Evolutionary conservation across 2,888 invertebrate genomes (phyloP).

Genomic region (Lepeophtheirus nordmannii): DNA sequence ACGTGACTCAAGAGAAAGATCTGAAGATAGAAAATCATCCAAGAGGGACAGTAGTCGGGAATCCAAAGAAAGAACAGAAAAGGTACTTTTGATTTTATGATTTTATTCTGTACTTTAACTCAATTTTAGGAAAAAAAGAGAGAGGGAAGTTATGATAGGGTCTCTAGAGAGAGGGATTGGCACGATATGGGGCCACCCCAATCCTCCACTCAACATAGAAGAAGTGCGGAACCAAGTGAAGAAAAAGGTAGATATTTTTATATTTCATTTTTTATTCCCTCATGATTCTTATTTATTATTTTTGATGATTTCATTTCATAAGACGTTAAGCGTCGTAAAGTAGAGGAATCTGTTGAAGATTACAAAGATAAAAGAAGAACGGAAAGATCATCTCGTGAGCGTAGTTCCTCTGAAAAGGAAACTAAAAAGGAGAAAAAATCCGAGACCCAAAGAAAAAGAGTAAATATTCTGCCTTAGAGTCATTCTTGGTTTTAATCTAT

Average conservation of each 20-base stretch:
- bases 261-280: neutral
- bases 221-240: constrained; percentile 26
- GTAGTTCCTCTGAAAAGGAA: constrained; percentile 3
- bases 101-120: neutral
- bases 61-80: constrained; percentile 25
- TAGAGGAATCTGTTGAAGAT: neutral
- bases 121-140: constrained; percentile 15
- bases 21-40: constrained; percentile 25
- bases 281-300: constrained; percentile 12
- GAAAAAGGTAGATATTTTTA: constrained; percentile 25
- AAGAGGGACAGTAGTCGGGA: constrained; percentile 23
- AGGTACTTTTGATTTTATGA: constrained; percentile 25
- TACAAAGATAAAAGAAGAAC: neutral
- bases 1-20: constrained; percentile 16
- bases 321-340: constrained; percentile 11
- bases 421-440: neutral
- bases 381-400: constrained; percentile 2
- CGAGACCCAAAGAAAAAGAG: neutral
- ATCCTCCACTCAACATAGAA: constrained; percentile 22
- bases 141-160: neutral
- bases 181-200: constrained; percentile 20
- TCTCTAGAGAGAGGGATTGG: constrained; percentile 13
- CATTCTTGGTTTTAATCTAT: neutral
- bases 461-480: neutral
- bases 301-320: too few relatives aligned